These are phyloP conservation scores for Tenthredo amoena DNA, from an alignment of 2,888 invertebrate genomes.

Conservation along the genomic window DNA sequence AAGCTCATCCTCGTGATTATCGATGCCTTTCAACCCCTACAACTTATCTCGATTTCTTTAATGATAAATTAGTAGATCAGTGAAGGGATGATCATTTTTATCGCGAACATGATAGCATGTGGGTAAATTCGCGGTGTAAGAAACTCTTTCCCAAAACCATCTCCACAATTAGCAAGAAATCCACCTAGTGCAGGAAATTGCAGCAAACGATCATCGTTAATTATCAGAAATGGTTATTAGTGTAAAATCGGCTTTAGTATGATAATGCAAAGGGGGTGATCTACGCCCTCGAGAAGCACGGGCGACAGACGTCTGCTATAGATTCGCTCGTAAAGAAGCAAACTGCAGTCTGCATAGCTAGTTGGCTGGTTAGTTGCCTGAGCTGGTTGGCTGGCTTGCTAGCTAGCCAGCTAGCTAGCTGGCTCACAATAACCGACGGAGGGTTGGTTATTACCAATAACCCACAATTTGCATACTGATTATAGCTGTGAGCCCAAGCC, in stretches of 20 bases:
- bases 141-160: background rate
- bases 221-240: background rate
- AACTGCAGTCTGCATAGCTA: slow-evolving; percentile 22
- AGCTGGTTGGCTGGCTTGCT: slow-evolving; percentile 14
- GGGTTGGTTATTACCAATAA: slow-evolving; percentile 50
- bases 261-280: slow-evolving; percentile 28
- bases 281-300: background rate
- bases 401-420: background rate
- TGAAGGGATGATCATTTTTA: too few relatives aligned
- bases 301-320: slow-evolving; percentile 41
- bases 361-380: slow-evolving; percentile 37
- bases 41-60: background rate
- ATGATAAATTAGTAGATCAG: background rate
- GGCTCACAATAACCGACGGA: slow-evolving; percentile 36
- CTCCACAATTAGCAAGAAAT: background rate
- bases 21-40: background rate
- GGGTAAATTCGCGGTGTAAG: background rate
- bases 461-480: slow-evolving; percentile 51
- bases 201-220: background rate
- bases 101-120: too few relatives aligned
- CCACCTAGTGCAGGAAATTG: background rate
- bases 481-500: slow-evolving; percentile 39
- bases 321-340: slow-evolving; percentile 45
- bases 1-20: background rate
- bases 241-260: background rate